Evolutionary conservation across 1,140 invertebrate genomes (phyloP).

Genomic region (Brachionus sp.): DNA sequence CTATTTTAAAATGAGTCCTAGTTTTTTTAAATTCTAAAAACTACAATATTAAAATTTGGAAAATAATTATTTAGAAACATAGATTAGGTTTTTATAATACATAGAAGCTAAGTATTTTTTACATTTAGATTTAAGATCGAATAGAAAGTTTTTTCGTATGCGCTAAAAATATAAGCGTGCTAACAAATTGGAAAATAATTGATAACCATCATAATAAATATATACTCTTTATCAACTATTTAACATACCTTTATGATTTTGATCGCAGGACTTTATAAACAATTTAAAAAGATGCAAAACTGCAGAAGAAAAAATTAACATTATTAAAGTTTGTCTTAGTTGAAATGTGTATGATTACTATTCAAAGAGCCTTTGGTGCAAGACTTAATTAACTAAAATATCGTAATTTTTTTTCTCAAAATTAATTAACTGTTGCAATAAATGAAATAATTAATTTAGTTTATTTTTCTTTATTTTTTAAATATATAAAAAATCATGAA

Average conservation of each 20-base stretch:
- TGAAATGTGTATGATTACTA: neutral
- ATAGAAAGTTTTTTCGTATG: neutral
- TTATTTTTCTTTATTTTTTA: neutral
- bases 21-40: neutral
- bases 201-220: neutral
- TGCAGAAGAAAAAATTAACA: neutral
- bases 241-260: neutral
- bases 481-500: too few species aligned
- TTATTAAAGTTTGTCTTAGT: neutral
- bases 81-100: constrained; percentile 4
- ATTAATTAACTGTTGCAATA: neutral
- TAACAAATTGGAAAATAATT: neutral
- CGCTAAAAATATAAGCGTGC: neutral
- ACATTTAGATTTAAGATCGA: neutral
- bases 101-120: neutral
- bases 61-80: constrained; percentile 1
- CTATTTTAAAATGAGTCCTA: neutral
- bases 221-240: neutral
- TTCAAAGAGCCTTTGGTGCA: neutral
- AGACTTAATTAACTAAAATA: neutral
- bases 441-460: neutral
- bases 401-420: neutral
- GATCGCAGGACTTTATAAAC: neutral
- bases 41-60: neutral
- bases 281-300: neutral